phyloP scores from a whole-genome alignment of 1,140 invertebrate species.

The Caerostris darwini region DNA sequence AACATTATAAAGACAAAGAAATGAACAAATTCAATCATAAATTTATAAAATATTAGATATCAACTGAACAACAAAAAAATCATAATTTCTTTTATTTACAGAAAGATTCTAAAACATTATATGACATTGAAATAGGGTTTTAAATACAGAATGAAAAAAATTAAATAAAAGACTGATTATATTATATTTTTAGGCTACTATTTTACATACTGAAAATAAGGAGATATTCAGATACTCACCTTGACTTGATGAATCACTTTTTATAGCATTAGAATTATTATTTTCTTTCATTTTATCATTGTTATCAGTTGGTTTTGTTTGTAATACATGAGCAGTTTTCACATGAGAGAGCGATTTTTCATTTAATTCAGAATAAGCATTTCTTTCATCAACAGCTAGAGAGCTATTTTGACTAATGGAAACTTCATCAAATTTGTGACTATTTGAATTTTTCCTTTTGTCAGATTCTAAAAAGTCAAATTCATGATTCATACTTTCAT shows the following conservation, averaged over 20 bases:
- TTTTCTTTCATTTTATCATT: neutral
- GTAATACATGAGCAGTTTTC: neutral
- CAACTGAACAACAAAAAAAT: too few species aligned
- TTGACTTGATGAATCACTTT: neutral
- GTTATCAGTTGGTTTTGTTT: neutral
- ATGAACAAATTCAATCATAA: too few species aligned
- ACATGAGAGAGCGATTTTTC: neutral
- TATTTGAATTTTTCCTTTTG: conserved; percentile 1
- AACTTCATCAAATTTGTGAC: neutral
- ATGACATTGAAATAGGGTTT: too few species aligned
- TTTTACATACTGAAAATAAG: too few species aligned
- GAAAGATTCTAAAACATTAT: too few species aligned
- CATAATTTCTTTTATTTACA: too few species aligned
- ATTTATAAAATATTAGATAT: too few species aligned
- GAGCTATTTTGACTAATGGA: neutral
- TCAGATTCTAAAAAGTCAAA: conserved; percentile 68
- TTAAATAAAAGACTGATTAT: too few species aligned
- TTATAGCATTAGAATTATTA: neutral
- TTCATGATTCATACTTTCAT: conserved; percentile 62
- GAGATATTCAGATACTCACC: neutral
- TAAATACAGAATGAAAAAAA: too few species aligned
- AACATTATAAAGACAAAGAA: too few species aligned
- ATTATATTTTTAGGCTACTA: too few species aligned
- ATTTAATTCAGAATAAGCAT: neutral
- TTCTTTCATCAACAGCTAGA: neutral